Base-by-base conservation (phyloP, 2,113 vertebrate species). In the Amphiprion ocellaris region DNA sequence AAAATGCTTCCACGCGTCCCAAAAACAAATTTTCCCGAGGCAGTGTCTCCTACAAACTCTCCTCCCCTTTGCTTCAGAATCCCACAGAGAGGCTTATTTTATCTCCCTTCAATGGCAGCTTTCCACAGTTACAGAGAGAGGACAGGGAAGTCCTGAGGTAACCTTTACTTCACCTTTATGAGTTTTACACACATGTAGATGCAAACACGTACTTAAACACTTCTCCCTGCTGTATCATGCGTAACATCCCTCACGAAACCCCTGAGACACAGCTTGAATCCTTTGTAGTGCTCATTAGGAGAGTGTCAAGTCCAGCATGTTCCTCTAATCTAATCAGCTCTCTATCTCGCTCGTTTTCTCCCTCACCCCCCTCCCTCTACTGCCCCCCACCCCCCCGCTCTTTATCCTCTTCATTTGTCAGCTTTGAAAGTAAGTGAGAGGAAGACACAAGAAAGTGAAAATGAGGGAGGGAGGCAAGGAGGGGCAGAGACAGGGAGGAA, bases 281-380 rank as follows among this genome's bases (percentile, higher is more conserved):
- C 83, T 94, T 92, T 93, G 91, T 89, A 93, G 90, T 87, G 85
- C 88, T 93, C 90, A 92, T 93, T 93, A 94, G 90, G 62, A 82
- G 78, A 83, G 82, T 82, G 91, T 91, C 88, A 93, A 84, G 92
- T 91, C 92, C 90, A 89, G 75, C 84, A 77, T 86, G 89, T 90
- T 92, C 76, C 85, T 89, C 65, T 90, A 91, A 93, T 94, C 89
- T 92, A 92, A 94, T 94, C 91, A 94, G 82, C 88, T 77, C 88
- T 74, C 73, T 66, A 80, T 81, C 84, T 71, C 17, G 6, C 62
- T 37, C 84, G 19, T 47, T 26, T 26, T 54, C 61, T 17, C 12
- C 28, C 41, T 46, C 61, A 0, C 44, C 44, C 21, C 58, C 60
- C 46, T 9, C 63, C 70, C 41, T 26, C 69, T 19, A 21, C 74